Percentiles rank a stretch among this genome's conserved stretches.
Evolutionary conservation across 2,888 invertebrate genomes (phyloP).

Genomic region (Tenthredo amoena): DNA sequence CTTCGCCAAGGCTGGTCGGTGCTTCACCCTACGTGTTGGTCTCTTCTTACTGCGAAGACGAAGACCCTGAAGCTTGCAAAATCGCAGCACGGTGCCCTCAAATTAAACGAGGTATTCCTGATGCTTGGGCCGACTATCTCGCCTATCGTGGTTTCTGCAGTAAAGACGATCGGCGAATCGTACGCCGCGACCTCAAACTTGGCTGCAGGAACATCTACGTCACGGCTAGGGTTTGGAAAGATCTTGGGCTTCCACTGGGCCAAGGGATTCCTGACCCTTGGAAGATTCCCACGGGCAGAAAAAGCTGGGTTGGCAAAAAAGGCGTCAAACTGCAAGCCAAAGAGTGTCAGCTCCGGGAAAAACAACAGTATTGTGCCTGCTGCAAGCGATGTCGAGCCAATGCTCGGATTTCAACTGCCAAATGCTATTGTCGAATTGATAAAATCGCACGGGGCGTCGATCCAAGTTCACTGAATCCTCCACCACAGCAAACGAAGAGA

Average conservation of each 20-base stretch:
- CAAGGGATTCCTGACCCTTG: constrained; percentile 69
- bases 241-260: constrained; percentile 59
- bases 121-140: constrained; percentile 64
- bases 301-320: not conserved
- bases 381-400: constrained; percentile 17
- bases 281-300: constrained; percentile 53
- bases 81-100: not conserved
- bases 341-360: not conserved
- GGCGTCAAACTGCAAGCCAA: not conserved
- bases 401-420: not conserved
- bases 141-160: constrained; percentile 54
- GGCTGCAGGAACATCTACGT: constrained; percentile 56
- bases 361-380: not conserved
- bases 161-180: constrained; percentile 41
- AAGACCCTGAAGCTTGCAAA: not conserved
- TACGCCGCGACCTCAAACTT: constrained; percentile 51
- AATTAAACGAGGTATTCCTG: constrained; percentile 63
- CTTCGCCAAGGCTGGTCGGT: constrained; percentile 59
- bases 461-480: not conserved
- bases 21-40: constrained; percentile 58
- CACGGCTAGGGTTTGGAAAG: constrained; percentile 61
- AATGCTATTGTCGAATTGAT: not conserved
- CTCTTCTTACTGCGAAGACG: constrained; percentile 26
- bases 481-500: not conserved
- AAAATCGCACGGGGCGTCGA: not conserved